Evolutionary conservation across 2,113 vertebrate genomes (phyloP).

Genomic region (Cairina moschata): DNA sequence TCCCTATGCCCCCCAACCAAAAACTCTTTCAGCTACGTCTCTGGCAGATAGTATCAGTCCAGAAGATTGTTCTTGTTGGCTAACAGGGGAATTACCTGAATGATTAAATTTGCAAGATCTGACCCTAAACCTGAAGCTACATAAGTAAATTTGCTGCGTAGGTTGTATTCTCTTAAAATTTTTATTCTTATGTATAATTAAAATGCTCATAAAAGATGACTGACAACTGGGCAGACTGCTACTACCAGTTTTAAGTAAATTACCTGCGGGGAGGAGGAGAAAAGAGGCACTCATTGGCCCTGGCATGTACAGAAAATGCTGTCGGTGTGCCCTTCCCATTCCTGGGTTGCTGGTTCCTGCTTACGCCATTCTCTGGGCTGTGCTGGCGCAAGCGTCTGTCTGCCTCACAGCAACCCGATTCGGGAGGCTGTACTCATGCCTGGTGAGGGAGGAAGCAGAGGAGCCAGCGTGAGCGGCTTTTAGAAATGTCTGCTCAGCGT

Average conservation of each 20-base stretch:
- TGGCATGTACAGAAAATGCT: background rate
- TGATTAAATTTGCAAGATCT: background rate
- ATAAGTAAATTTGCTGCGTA: background rate
- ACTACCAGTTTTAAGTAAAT: constrained; percentile 6
- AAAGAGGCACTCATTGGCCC: background rate
- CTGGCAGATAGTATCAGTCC: background rate
- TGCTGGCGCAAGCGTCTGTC: background rate
- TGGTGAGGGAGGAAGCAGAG: background rate
- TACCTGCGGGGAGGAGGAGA: background rate
- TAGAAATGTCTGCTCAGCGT: background rate
- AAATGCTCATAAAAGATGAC: background rate
- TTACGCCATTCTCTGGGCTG: background rate
- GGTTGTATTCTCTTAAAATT: background rate
- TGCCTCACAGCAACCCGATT: background rate
- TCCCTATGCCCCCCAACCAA: background rate
- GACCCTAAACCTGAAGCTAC: background rate
- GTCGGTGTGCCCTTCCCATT: constrained; percentile 5
- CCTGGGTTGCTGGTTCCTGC: constrained; percentile 6
- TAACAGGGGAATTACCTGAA: background rate
- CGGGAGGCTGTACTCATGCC: background rate
- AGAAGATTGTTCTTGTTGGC: background rate
- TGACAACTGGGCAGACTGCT: background rate
- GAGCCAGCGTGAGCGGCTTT: background rate
- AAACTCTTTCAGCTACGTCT: background rate
- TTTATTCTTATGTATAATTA: background rate